Conservation (phyloP, 1,140 invertebrate genomes). For the Leguminivora glycinivorella region DNA sequence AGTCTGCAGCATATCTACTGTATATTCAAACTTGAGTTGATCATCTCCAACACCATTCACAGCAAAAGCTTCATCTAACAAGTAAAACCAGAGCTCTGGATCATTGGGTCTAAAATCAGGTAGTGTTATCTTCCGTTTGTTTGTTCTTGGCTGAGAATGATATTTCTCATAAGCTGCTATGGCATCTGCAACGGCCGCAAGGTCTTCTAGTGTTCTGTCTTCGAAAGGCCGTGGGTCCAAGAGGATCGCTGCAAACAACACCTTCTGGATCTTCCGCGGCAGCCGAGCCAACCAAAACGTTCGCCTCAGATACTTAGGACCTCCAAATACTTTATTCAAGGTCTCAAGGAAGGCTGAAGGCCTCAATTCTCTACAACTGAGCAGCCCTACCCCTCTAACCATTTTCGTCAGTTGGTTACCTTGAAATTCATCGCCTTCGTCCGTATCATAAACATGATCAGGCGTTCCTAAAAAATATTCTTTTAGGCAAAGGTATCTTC, state of each 20-base stretch:
- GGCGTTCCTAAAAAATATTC: too few relatives aligned
- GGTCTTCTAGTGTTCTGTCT: neutral
- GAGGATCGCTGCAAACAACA: neutral
- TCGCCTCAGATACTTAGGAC: neutral
- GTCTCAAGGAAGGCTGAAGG: neutral
- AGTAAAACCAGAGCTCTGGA: neutral
- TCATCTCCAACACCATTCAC: neutral
- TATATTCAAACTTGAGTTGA: neutral
- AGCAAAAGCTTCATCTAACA: neutral
- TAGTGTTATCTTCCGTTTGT: neutral
- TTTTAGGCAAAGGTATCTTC: neutral
- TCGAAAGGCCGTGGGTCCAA: neutral
- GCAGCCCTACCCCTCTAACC: neutral
- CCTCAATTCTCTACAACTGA: neutral
- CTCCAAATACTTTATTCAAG: neutral
- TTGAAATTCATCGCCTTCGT: too few relatives aligned
- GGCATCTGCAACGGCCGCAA: neutral
- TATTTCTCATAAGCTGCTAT: neutral
- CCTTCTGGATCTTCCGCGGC: neutral
- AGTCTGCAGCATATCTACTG: neutral
- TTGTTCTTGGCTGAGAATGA: neutral
- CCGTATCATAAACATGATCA: too few relatives aligned
- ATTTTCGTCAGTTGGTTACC: too few relatives aligned
- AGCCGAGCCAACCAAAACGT: neutral
- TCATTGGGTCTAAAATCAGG: neutral